Percentiles rank a stretch among this genome's conserved stretches.
Conservation (phyloP, 2,113 vertebrate species). For the Megaptera novaeangliae region DNA sequence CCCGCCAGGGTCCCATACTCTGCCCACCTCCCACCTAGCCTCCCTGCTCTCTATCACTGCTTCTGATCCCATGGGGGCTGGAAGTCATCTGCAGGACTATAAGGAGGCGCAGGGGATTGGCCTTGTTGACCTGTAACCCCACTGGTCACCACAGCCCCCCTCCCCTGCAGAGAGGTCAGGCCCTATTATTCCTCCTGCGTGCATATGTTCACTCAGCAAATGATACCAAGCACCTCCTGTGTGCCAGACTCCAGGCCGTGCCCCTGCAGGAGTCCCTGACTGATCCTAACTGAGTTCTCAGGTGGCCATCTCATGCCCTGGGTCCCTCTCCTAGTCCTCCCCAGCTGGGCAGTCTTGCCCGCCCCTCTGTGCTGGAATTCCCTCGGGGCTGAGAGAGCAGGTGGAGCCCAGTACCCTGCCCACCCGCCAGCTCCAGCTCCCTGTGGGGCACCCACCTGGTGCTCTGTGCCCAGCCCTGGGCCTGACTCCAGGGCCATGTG, state of each 20-base stretch:
- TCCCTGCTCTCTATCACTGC: fast-evolving
- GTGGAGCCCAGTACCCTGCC: not conserved
- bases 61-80: not conserved
- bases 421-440: not conserved
- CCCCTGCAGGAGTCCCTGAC: not conserved
- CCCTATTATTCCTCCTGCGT: not conserved
- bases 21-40: not conserved
- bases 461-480: not conserved
- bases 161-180: not conserved
- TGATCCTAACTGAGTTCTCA: not conserved
- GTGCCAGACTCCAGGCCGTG: not conserved
- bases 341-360: not conserved
- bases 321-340: too few species aligned
- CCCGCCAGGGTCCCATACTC: not conserved
- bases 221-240: not conserved
- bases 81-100: not conserved
- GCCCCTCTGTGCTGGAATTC: not conserved
- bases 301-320: not conserved
- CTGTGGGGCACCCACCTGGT: not conserved
- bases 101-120: not conserved
- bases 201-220: not conserved
- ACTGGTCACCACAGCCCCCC: too few species aligned
- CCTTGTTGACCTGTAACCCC: not conserved
- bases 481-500: not conserved
- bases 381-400: not conserved